Evolutionary conservation across 2,797 vertebrate genomes (phyloP).

Genomic region (Babyrousa celebensis): DNA sequence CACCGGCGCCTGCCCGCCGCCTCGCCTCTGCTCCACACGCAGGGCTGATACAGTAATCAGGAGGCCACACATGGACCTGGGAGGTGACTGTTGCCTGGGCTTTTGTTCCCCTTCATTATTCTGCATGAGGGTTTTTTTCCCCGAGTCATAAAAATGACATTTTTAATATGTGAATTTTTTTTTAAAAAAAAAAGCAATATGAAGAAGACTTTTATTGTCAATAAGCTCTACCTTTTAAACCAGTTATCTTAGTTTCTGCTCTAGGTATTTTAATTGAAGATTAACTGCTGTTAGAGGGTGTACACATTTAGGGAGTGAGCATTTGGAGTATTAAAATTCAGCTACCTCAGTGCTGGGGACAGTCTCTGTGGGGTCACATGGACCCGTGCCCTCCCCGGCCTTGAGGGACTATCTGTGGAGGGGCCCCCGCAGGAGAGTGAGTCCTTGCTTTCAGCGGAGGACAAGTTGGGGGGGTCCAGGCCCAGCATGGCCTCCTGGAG

Average conservation of each 20-base stretch:
- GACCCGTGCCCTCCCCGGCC: neutral
- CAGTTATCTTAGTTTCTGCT: constrained; percentile 93
- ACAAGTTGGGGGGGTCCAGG: neutral
- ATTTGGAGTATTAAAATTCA: constrained; percentile 88
- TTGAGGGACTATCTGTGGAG: neutral
- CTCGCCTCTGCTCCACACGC: constrained; percentile 78
- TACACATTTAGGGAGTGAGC: constrained; percentile 89
- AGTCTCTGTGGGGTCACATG: neutral
- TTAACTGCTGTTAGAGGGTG: constrained; percentile 92
- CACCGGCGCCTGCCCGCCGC: constrained; percentile 62
- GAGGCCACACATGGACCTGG: constrained; percentile 90
- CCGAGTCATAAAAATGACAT: constrained; percentile 91
- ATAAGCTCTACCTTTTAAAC: constrained; percentile 92
- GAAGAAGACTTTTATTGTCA: constrained; percentile 91
- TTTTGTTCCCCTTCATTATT: constrained; percentile 93
- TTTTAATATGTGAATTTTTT: constrained; percentile 92
- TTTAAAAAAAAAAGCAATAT: constrained; percentile 89
- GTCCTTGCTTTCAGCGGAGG: neutral
- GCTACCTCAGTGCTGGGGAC: constrained; percentile 84
- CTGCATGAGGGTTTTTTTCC: constrained; percentile 86
- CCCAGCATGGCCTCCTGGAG: no score
- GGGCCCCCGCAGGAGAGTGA: neutral
- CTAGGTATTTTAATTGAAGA: constrained; percentile 94
- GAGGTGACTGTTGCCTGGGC: constrained; percentile 90
- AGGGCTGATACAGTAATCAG: constrained; percentile 91